These are phyloP conservation scores for Alviniconcha strummeri DNA, from an alignment of 2,888 invertebrate genomes.

Conservation along the genomic window DNA sequence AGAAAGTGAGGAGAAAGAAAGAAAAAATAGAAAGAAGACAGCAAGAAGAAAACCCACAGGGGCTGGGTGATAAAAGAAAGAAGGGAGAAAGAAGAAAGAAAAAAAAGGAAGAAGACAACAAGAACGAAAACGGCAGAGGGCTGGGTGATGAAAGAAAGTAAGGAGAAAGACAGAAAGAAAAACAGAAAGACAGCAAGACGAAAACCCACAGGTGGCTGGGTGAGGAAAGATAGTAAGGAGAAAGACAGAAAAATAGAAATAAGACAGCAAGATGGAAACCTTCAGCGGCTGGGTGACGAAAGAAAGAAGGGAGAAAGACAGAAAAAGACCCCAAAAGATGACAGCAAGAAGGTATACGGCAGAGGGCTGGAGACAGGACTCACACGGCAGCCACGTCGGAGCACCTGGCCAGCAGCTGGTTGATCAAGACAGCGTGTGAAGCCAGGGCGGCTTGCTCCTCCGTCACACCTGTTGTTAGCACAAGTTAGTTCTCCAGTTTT, in stretches of 20 bases:
- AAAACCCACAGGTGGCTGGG: too few species aligned
- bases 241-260: too few species aligned
- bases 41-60: too few species aligned
- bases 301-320: too few species aligned
- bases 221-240: too few species aligned
- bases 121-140: neutral
- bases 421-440: slow-evolving; percentile 54
- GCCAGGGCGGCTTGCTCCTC: slow-evolving; percentile 50
- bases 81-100: neutral
- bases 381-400: slow-evolving; percentile 69
- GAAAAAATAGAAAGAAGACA: neutral
- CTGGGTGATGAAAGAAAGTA: neutral
- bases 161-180: neutral
- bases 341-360: too few species aligned
- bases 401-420: slow-evolving; percentile 64
- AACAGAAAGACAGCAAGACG: neutral
- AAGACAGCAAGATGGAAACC: too few species aligned
- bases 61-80: neutral
- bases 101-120: neutral
- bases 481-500: neutral
- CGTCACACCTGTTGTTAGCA: slow-evolving; percentile 36
- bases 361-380: slow-evolving; percentile 34
- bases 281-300: too few species aligned
- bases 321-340: too few species aligned
- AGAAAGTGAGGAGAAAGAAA: neutral